A percentile compares a stretch with the other conserved stretches of the same genome.
Conservation (phyloP, 2,113 vertebrate genomes). For the Harpagus bidentatus region DNA sequence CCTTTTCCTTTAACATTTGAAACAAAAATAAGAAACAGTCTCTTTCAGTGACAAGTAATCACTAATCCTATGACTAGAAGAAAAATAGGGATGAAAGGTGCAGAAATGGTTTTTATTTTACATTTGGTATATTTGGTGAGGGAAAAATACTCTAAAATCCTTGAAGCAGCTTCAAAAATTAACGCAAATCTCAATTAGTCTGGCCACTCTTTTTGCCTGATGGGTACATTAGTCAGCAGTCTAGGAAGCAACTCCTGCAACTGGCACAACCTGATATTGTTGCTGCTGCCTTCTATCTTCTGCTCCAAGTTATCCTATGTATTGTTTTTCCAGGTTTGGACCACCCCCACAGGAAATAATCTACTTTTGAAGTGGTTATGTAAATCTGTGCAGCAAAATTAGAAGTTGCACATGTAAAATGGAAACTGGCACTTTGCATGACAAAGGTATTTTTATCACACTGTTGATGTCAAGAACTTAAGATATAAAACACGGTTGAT, state of each 20-base stretch:
- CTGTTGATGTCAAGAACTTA: conserved; percentile 1
- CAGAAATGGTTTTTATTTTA: not conserved
- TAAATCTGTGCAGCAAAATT: conserved; percentile 12
- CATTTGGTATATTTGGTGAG: too few relatives aligned
- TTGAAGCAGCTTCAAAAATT: not conserved
- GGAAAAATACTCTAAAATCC: not conserved
- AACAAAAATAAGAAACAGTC: not conserved
- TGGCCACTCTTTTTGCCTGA: not conserved
- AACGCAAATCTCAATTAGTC: not conserved
- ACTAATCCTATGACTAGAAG: not conserved
- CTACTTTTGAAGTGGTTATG: not conserved
- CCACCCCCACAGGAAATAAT: not conserved
- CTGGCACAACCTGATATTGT: not conserved
- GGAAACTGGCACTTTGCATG: not conserved
- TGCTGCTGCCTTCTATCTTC: not conserved
- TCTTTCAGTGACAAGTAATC: not conserved
- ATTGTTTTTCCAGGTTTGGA: not conserved
- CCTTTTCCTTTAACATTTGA: not conserved
- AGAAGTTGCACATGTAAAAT: not conserved
- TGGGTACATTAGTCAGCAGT: not conserved
- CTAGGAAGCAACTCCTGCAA: not conserved
- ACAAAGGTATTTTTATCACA: conserved; percentile 8
- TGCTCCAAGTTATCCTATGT: not conserved
- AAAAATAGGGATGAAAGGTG: not conserved
- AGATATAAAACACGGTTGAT: not conserved